Evolutionary conservation across 2,797 vertebrate species (phyloP).

Genomic region (Chlorospingus semifuscus): DNA sequence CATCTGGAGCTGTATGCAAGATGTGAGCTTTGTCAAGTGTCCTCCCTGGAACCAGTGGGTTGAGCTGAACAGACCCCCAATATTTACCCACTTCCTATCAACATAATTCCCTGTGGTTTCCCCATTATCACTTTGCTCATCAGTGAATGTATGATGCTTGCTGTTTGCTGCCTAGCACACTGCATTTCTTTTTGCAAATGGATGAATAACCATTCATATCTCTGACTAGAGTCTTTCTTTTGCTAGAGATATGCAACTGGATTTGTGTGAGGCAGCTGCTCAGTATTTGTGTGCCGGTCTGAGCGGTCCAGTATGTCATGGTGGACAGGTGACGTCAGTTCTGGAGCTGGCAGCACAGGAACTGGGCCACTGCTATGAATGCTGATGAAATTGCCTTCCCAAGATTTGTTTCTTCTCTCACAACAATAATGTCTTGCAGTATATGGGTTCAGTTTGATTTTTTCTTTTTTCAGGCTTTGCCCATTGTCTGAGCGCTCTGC

Average conservation of each 20-base stretch:
- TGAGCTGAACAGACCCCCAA: neutral
- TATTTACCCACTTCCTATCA: conserved; percentile 10
- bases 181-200: neutral
- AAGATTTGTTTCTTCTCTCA: conserved; percentile 8
- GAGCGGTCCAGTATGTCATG: neutral
- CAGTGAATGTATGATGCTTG: neutral
- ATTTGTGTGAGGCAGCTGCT: conserved; percentile 29
- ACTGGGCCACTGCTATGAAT: neutral
- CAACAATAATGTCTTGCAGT: neutral
- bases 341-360: conserved; percentile 11
- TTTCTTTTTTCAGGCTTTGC: neutral
- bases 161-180: neutral
- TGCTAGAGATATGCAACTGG: neutral
- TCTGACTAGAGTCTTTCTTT: conserved; percentile 41
- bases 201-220: conserved; percentile 38
- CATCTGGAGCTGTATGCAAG: neutral
- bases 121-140: neutral
- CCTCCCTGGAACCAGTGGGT: neutral
- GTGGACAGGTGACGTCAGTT: neutral
- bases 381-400: conserved; percentile 28
- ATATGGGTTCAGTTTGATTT: neutral
- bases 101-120: neutral
- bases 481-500: accelerated
- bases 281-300: neutral
- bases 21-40: neutral